A percentile compares a stretch with the other conserved stretches of the same genome.
Conservation (phyloP, 2,113 vertebrate species). For the Pseudopipra pipra region DNA sequence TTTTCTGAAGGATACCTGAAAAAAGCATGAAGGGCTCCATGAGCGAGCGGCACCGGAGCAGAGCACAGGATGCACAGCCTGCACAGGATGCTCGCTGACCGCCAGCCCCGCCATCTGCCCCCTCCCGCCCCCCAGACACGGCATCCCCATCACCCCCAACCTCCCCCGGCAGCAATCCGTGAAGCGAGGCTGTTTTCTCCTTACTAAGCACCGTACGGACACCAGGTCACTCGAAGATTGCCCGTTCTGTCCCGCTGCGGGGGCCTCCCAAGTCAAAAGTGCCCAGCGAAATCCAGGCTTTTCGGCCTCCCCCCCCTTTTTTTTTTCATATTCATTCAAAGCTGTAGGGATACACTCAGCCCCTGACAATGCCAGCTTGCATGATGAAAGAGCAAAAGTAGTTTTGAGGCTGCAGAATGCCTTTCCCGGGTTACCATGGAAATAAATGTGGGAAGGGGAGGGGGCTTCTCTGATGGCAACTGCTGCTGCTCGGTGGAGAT, state of each 20-base stretch:
- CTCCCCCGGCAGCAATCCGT: constrained; percentile 20
- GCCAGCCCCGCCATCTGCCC: constrained; percentile 72
- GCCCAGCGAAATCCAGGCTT: constrained; percentile 48
- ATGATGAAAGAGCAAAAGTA: constrained; percentile 82
- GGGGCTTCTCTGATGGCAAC: constrained; percentile 23
- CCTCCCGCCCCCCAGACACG: neutral
- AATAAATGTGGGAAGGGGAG: constrained; percentile 83
- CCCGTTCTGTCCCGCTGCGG: neutral
- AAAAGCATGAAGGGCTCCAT: neutral
- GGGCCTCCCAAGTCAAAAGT: constrained; percentile 51
- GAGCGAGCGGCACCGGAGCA: neutral
- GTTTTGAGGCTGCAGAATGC: constrained; percentile 87
- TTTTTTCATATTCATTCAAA: constrained; percentile 46
- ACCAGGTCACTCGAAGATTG: constrained; percentile 61
- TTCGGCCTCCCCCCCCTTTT: neutral
- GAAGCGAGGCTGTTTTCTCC: constrained; percentile 23
- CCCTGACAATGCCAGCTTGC: constrained; percentile 77
- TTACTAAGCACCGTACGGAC: neutral
- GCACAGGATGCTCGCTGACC: neutral
- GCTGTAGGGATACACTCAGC: constrained; percentile 75
- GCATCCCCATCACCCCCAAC: neutral
- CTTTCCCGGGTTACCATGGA: constrained; percentile 85
- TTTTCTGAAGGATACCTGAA: constrained; percentile 14
- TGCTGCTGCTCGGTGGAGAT: constrained; percentile 24
- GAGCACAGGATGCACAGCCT: neutral